Evolutionary conservation across 1,140 invertebrate species (phyloP).

Genomic region (Prorops nasuta): DNA sequence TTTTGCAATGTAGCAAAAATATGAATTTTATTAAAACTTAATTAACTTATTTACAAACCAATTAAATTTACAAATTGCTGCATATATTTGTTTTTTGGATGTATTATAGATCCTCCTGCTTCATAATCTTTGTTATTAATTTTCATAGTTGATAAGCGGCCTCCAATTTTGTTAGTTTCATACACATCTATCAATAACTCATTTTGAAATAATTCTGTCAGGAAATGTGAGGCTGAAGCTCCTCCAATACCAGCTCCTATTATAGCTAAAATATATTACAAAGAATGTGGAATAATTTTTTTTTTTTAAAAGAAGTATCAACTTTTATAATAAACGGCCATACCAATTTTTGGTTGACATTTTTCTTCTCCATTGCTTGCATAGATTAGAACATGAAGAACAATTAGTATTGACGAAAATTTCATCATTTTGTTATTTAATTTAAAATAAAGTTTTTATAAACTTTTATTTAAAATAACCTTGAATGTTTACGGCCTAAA

Average conservation of each 20-base stretch:
- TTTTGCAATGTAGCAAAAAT: constrained; percentile 5
- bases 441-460: no score
- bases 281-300: no score
- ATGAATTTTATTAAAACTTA: background rate
- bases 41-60: constrained; percentile 42
- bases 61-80: constrained; percentile 58
- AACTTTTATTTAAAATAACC: no score
- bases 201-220: constrained; percentile 57
- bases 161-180: constrained; percentile 61
- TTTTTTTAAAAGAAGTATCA: no score
- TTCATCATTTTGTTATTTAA: no score
- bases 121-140: constrained; percentile 59
- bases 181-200: constrained; percentile 58
- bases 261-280: constrained; percentile 57
- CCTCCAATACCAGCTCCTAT: constrained; percentile 68
- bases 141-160: constrained; percentile 58
- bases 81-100: constrained; percentile 64
- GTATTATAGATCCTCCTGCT: constrained; percentile 63
- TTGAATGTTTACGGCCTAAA: no score
- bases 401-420: no score
- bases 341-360: no score
- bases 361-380: no score
- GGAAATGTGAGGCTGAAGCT: constrained; percentile 61
- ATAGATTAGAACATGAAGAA: no score
- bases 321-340: no score